Evolutionary conservation across 2,888 invertebrate species (phyloP).

Genomic region (Euplagia quadripunctaria): DNA sequence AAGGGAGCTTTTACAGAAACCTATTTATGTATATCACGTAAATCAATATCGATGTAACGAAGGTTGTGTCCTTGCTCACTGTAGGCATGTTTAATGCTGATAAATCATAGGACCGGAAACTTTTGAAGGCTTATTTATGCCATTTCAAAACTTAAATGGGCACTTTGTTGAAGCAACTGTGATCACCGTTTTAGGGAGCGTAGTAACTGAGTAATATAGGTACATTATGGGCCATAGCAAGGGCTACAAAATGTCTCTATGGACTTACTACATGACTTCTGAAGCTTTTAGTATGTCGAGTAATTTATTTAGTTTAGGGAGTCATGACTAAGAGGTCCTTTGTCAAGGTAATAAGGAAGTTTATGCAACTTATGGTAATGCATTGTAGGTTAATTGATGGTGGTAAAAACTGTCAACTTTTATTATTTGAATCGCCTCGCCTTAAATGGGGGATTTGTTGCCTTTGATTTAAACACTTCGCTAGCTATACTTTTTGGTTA

Average conservation of each 20-base stretch:
- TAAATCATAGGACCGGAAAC: conserved; percentile 33
- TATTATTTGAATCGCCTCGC: not conserved
- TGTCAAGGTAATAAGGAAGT: conserved; percentile 57
- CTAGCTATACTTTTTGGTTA: too few species aligned
- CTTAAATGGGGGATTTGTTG: too few species aligned
- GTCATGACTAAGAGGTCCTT: conserved; percentile 33
- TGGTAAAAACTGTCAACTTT: not conserved
- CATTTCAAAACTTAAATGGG: conserved; percentile 19
- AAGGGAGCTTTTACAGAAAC: conserved; percentile 42
- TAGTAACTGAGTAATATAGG: not conserved
- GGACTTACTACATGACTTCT: conserved; percentile 33
- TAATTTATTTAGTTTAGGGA: conserved; percentile 48
- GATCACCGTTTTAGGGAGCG: not conserved
- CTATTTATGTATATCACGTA: conserved; percentile 33
- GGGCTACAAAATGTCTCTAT: conserved; percentile 37
- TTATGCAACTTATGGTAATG: conserved; percentile 54
- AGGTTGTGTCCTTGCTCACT: conserved; percentile 33
- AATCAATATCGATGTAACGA: conserved; percentile 42
- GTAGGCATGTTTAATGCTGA: conserved; percentile 28
- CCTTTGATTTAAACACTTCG: too few species aligned
- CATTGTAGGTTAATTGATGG: conserved; percentile 54
- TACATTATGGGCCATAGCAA: conserved; percentile 12
- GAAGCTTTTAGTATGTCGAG: conserved; percentile 23
- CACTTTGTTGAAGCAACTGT: conserved; percentile 19
- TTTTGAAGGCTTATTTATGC: conserved; percentile 27